A percentile compares a stretch with the other conserved stretches of the same genome.
These are phyloP conservation scores for Trissonchulus sp. DNA, from an alignment of 2,888 invertebrate species.

Conservation along the genomic window DNA sequence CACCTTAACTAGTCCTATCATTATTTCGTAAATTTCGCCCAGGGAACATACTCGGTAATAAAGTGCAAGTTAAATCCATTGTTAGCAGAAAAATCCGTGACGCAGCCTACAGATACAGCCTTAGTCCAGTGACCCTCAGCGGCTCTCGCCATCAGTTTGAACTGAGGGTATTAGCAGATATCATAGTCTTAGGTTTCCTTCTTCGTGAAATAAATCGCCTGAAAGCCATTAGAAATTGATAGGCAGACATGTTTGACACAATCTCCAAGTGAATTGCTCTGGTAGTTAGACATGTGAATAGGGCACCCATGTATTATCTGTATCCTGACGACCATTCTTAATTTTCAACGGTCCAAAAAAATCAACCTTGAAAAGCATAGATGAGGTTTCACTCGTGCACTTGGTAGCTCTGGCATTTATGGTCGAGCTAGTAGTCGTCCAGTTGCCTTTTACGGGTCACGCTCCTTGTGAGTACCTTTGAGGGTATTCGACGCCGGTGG, in stretches of 20 bases:
- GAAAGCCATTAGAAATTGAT: constrained; percentile 46
- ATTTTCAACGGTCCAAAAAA: constrained; percentile 51
- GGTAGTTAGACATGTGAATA: constrained; percentile 53
- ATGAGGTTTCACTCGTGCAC: constrained; percentile 25
- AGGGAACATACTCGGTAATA: constrained; percentile 52
- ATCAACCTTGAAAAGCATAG: constrained; percentile 47
- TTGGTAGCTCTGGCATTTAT: constrained; percentile 26
- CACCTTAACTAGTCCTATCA: constrained; percentile 52
- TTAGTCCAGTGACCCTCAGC: too few relatives aligned
- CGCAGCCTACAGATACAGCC: too few relatives aligned
- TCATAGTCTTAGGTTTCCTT: constrained; percentile 47
- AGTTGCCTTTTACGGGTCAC: not conserved
- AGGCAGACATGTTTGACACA: constrained; percentile 44
- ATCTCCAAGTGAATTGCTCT: constrained; percentile 53
- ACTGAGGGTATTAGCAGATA: constrained; percentile 54
- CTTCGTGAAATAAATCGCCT: constrained; percentile 48
- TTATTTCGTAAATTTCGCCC: constrained; percentile 55
- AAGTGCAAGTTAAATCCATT: constrained; percentile 46
- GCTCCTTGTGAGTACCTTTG: constrained; percentile 14
- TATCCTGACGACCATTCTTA: constrained; percentile 40
- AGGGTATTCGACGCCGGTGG: too few relatives aligned
- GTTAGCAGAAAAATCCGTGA: too few relatives aligned
- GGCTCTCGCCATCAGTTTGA: too few relatives aligned
- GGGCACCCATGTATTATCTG: constrained; percentile 44
- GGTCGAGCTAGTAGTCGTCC: constrained; percentile 24